Evolutionary conservation across 53 echinoderm and acorn worm genomes (phyloP).

Genomic region (Mesocentrotus franciscanus): DNA sequence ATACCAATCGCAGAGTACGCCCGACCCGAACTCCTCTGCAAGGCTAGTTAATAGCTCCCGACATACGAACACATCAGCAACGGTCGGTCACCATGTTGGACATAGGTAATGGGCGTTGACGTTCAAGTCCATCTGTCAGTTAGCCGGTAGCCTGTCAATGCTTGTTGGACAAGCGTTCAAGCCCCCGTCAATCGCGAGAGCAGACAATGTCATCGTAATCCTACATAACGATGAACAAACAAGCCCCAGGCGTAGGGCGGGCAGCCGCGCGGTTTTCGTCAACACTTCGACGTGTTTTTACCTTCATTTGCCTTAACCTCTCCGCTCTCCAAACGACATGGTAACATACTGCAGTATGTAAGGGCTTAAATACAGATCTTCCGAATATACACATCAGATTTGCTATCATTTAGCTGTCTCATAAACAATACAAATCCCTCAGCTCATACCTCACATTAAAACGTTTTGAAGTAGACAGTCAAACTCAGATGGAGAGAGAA

Average conservation of each 20-base stretch:
- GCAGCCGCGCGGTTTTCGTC: constrained; percentile 40
- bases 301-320: not conserved
- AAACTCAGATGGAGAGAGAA: not conserved
- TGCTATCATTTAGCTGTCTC: constrained; percentile 38
- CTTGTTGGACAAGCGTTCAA: constrained; percentile 22
- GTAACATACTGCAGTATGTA: not conserved
- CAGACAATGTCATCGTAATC: constrained; percentile 47
- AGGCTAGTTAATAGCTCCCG: constrained; percentile 4
- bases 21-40: not conserved
- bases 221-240: constrained; percentile 63
- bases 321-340: not conserved
- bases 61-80: not conserved
- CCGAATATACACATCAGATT: constrained; percentile 34
- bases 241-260: constrained; percentile 48
- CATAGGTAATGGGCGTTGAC: not conserved
- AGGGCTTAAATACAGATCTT: not conserved
- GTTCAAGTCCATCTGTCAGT: not conserved
- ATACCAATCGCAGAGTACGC: constrained; percentile 60
- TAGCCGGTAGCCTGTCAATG: constrained; percentile 5
- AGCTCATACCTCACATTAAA: constrained; percentile 34
- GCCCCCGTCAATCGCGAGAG: constrained; percentile 40
- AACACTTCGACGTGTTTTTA: constrained; percentile 46
- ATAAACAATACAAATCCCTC: constrained; percentile 32
- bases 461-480: constrained; percentile 1
- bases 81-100: not conserved